phyloP scores from a whole-genome alignment of 2,888 invertebrate genomes.

The Opisthograptis luteolata region DNA sequence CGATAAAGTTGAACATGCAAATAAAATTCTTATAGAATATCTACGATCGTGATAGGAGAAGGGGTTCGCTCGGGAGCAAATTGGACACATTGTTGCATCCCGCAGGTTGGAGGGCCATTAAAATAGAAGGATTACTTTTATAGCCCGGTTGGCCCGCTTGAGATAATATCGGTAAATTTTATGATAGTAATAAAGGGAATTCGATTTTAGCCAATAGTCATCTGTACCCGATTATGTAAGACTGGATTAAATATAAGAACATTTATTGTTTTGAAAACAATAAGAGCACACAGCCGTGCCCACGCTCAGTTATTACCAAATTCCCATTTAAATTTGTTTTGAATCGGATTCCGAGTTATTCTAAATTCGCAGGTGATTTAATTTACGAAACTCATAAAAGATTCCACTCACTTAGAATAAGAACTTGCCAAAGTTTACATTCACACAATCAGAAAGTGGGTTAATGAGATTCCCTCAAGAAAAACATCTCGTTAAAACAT shows the following conservation, averaged over 20 bases:
- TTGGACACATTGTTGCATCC: slow-evolving; percentile 76
- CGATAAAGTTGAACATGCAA: slow-evolving; percentile 41
- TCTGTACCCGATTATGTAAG: slow-evolving; percentile 74
- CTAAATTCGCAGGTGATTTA: slow-evolving; percentile 64
- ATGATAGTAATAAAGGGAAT: slow-evolving; percentile 80
- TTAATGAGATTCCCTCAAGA: slow-evolving; percentile 83
- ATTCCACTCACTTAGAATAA: slow-evolving; percentile 70
- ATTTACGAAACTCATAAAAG: slow-evolving; percentile 72
- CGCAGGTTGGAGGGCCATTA: slow-evolving; percentile 78
- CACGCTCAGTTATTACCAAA: slow-evolving; percentile 32
- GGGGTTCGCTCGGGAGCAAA: slow-evolving; percentile 54
- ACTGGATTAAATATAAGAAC: slow-evolving; percentile 52
- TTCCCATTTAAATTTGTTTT: slow-evolving; percentile 36
- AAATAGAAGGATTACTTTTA: slow-evolving; percentile 83
- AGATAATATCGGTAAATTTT: slow-evolving; percentile 83
- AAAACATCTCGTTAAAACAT: slow-evolving; percentile 84
- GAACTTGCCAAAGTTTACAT: slow-evolving; percentile 79
- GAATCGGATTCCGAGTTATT: slow-evolving; percentile 16
- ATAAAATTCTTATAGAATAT: slow-evolving; percentile 49
- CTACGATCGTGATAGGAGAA: slow-evolving; percentile 46
- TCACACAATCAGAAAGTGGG: slow-evolving; percentile 82
- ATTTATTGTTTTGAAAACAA: slow-evolving; percentile 45
- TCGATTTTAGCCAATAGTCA: slow-evolving; percentile 80
- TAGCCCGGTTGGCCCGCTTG: slow-evolving; percentile 74
- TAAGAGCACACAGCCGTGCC: slow-evolving; percentile 27